A percentile compares a stretch with the other conserved stretches of the same genome.
phyloP scores from a whole-genome alignment of 1,140 invertebrate genomes.

The Drosophila gunungcola region DNA sequence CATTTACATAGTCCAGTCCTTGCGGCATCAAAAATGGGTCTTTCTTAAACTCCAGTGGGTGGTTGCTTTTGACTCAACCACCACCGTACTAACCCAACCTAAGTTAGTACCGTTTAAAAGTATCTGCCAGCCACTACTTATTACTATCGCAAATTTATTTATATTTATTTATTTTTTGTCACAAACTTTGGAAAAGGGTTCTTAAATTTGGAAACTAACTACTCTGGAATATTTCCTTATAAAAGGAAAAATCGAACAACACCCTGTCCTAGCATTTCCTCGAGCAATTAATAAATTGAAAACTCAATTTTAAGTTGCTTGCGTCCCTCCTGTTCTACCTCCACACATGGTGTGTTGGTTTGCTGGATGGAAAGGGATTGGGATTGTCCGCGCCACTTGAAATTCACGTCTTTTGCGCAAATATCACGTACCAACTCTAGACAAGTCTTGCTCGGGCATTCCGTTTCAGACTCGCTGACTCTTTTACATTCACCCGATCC shows the following conservation, averaged over 20 bases:
- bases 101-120: too few species aligned
- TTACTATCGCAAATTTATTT: too few species aligned
- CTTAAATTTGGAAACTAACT: background rate
- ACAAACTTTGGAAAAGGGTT: background rate
- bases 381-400: constrained; percentile 48
- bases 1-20: too few species aligned
- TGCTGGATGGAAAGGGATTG: background rate
- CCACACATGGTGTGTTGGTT: background rate
- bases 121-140: too few species aligned
- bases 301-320: constrained; percentile 45
- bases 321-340: background rate
- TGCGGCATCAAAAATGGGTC: too few species aligned
- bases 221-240: background rate
- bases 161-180: too few species aligned
- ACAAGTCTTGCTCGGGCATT: constrained; percentile 23
- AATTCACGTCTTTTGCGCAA: constrained; percentile 59
- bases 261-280: constrained; percentile 1
- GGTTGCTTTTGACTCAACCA: too few species aligned
- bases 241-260: background rate
- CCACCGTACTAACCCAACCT: too few species aligned
- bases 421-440: constrained; percentile 58
- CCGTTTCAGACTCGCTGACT: constrained; percentile 12
- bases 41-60: too few species aligned
- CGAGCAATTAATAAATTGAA: constrained; percentile 53
- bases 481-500: constrained; percentile 1